Evolutionary conservation across 2,888 invertebrate species (phyloP), one percentile per base, ranked within the genome.

Genomic region (Entomobrya multifasciata): DNA sequence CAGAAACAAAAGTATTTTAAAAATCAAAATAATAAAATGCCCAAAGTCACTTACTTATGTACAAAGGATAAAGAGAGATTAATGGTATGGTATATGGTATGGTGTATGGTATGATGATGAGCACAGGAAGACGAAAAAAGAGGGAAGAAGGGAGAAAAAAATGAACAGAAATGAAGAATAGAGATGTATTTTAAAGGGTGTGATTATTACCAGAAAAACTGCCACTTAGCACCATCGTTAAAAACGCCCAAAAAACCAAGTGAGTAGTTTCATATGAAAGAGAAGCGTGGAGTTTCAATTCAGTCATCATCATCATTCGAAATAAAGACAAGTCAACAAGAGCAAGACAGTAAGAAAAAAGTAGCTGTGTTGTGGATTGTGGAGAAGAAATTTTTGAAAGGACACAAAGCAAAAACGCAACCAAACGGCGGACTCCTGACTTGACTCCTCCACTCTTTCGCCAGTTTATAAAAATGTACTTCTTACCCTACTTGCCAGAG

Each of bases 141-240:
- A 49, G 27, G 11, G 10, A 15, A 44, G 30, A 10, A 25, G 47
- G 22, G 3, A 41, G 22, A 57, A 49, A 27, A 20, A 70, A 70
- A 47, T 49, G 41, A 60, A 36, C 4, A 36, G 41, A 60, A 57
- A 72, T 60, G 36, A 81, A 70, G 81, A 81, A 81, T 81, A 80
- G 81, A 81, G 81, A 81, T 81, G 81, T 81, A 72, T n/a, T 81
- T 80, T 72, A 81, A 30, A 81, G 81, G 81, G 81, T 81, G 81
- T 81, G 81, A 81, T 81, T 81, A 81, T 72, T 36, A 81, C 57
- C 72, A 81, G 65, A 72, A 81, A 81, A 81, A 81, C 57, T 81
- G 81, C 81, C 81, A 81, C 81, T 81, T 81, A 81, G 81, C 81
- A 81, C 81, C 72, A 72, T 81, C 81, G 81, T 81, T 81, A 81